phyloP scores from a whole-genome alignment of 2,797 vertebrate species.

The Mormyrus proboscirostris region DNA sequence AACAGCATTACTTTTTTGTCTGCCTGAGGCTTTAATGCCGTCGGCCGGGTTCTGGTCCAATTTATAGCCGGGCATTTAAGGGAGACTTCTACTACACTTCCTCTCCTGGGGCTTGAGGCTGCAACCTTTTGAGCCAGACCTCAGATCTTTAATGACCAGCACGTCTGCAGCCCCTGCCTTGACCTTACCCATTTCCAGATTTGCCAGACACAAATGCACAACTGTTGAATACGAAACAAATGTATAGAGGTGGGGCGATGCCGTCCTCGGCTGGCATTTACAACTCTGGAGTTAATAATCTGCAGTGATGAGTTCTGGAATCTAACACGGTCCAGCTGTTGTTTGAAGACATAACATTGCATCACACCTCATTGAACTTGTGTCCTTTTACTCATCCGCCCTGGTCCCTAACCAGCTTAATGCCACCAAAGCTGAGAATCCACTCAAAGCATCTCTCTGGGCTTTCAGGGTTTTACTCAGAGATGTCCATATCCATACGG shows the following conservation, averaged over 20 bases:
- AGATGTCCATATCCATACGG: background rate
- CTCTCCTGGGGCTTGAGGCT: background rate
- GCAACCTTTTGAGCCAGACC: background rate
- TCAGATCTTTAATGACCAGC: slow-evolving; percentile 1
- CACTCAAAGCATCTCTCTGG: background rate
- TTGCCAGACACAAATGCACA: background rate
- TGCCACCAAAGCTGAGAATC: background rate
- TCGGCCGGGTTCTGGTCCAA: background rate
- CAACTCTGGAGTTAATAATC: background rate
- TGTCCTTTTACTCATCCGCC: background rate
- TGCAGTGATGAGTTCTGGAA: background rate
- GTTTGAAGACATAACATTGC: background rate
- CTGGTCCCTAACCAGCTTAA: background rate
- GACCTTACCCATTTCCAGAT: slow-evolving; percentile 4
- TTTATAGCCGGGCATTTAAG: background rate
- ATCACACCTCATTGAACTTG: background rate
- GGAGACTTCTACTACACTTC: background rate
- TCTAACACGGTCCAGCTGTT: slow-evolving; percentile 1
- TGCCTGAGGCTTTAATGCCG: background rate
- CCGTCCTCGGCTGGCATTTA: background rate
- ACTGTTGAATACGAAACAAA: background rate
- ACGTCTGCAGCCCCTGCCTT: background rate
- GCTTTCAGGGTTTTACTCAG: background rate
- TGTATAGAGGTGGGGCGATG: background rate
- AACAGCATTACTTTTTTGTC: background rate